Base-by-base conservation (phyloP, 2,113 vertebrate species). In the Neopipo cinnamomea region DNA sequence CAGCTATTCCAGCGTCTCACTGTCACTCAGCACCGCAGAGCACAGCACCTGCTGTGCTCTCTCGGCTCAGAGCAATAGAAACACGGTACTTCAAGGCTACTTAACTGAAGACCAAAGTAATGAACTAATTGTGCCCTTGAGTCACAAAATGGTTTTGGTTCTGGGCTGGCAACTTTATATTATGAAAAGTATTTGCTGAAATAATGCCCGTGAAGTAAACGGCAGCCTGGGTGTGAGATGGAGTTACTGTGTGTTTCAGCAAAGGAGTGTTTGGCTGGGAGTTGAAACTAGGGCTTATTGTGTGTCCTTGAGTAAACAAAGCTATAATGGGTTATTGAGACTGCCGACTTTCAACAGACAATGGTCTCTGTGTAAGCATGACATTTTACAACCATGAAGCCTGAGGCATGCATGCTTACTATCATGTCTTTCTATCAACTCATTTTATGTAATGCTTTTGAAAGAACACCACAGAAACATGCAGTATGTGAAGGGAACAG, bases 271-370 rank as follows among this genome's bases (percentile, higher is more conserved):
- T 94, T 95, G 66, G 37, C 53, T 77, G 58, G 50, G 72, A 91
- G 30, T 31, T 59, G 67, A 95, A 93, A 95, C 33, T 22, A 37
- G 24, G 83, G 63, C 44, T 95, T 90, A 67, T 55, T 91, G 88
- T 91, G 72, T 85, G 59, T 46, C 77, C 85, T 62, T 90, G 72
- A 90, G 85, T 93, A 97, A 96, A 91, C 59, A 85, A 78, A 77
- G 72, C 59, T 71, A 31, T 58, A 95, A 95, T 44, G 55, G 46
- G 56, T 90, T 91, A 94, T 81, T 90, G 95, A 93, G 82, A 81
- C 63, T 83, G 83, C 79, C 88, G 95, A 83, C 79, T 91, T 90
- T 82, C 50, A 88, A 73, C 55, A 88, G 82, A 96, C 88, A 93
- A 77, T 93, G 50, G 33, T 63, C 44, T 80, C 82, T 86, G 71